A percentile compares a stretch with the other conserved stretches of the same genome.
These are phyloP conservation scores for Agonopterix heracliana DNA, from an alignment of 2,888 invertebrate species.

Conservation along the genomic window DNA sequence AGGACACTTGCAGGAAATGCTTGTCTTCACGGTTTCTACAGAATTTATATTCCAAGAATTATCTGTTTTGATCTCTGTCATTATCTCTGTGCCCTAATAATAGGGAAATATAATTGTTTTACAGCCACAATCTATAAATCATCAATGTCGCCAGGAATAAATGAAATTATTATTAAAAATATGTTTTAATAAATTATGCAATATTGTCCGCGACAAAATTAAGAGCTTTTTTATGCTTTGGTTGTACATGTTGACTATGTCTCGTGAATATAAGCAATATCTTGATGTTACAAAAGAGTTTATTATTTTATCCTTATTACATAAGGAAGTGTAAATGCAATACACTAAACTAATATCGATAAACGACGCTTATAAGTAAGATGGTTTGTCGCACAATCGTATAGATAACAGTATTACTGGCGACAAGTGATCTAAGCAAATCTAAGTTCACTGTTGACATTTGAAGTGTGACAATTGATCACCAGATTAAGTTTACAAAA, in stretches of 20 bases:
- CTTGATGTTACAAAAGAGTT: not conserved
- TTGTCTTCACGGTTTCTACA: no score
- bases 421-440: slow-evolving; percentile 6
- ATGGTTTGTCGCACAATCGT: not conserved
- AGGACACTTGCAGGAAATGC: no score
- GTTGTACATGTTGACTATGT: slow-evolving; percentile 10
- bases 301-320: slow-evolving; percentile 16
- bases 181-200: not conserved
- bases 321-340: slow-evolving; percentile 25
- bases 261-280: slow-evolving; percentile 13
- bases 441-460: slow-evolving; percentile 5
- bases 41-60: no score
- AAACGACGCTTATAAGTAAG: not conserved
- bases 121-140: slow-evolving; percentile 6
- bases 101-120: not conserved
- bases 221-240: not conserved
- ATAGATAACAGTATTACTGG: slow-evolving; percentile 1
- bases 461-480: slow-evolving; percentile 15
- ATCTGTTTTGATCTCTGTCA: no score
- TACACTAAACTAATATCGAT: slow-evolving; percentile 10
- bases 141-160: slow-evolving; percentile 21
- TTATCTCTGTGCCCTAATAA: no score
- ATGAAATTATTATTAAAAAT: not conserved
- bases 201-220: slow-evolving; percentile 3
- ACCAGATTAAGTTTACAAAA: slow-evolving; percentile 50